Evolutionary conservation across 2,113 vertebrate species (phyloP).

Genomic region (Austrofundulus limnaeus): DNA sequence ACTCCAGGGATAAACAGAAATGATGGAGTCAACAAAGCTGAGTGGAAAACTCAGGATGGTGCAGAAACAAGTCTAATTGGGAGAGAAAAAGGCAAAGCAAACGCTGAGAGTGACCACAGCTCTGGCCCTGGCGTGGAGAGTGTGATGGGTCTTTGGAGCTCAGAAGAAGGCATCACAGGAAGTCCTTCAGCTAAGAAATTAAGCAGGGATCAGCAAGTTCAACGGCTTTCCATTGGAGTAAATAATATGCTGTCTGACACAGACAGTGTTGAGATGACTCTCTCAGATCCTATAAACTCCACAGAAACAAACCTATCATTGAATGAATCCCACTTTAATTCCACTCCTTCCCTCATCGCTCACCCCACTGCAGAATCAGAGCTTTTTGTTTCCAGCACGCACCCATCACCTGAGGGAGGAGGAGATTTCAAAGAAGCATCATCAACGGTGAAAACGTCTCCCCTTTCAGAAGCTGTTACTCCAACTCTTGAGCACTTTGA

Average conservation of each 20-base stretch:
- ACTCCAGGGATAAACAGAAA: not conserved
- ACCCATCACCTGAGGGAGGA: not conserved
- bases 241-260: not conserved
- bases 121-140: not conserved
- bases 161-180: not conserved
- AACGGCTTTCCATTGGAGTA: not conserved
- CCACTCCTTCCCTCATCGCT: slow-evolving; percentile 4
- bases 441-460: not conserved
- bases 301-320: slow-evolving; percentile 22
- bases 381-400: not conserved
- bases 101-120: slow-evolving; percentile 1
- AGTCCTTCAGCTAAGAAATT: not conserved
- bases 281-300: slow-evolving; percentile 27
- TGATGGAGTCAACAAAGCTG: not conserved
- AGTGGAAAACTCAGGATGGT: not conserved
- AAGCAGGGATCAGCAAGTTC: not conserved
- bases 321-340: slow-evolving; percentile 4
- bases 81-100: slow-evolving; percentile 7
- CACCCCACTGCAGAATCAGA: slow-evolving; percentile 4
- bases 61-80: not conserved
- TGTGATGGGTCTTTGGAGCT: not conserved
- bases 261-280: slow-evolving; percentile 9
- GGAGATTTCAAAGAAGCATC: not conserved
- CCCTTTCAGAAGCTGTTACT: not conserved
- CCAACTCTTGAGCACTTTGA: not conserved